Percentiles rank a stretch among this genome's conserved stretches.
phyloP scores from a whole-genome alignment of 2,797 vertebrate genomes.

The Scleropages formosus region DNA sequence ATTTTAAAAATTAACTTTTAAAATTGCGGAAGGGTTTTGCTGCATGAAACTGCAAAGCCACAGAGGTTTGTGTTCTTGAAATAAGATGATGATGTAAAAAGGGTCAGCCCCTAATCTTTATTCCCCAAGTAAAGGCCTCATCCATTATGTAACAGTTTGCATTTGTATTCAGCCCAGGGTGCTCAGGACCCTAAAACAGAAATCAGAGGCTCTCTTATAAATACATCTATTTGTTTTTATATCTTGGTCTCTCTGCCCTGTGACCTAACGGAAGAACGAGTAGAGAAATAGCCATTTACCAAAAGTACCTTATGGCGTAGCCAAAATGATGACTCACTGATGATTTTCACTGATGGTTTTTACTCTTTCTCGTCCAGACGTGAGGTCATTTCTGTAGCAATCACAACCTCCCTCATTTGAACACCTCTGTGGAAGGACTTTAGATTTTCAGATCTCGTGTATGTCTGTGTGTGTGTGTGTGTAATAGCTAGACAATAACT shows the following conservation, averaged over 20 bases:
- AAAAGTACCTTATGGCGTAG: conserved; percentile 50
- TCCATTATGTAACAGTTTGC: conserved; percentile 77
- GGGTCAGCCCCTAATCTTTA: conserved; percentile 74
- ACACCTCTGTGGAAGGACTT: conserved; percentile 45
- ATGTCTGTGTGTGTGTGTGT: conserved; percentile 31
- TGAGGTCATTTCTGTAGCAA: conserved; percentile 59
- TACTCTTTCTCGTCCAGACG: conserved; percentile 40
- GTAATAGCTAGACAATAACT: conserved; percentile 47
- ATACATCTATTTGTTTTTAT: conserved; percentile 57
- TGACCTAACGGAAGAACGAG: conserved; percentile 38
- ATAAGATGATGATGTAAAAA: conserved; percentile 70
- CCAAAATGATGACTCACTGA: conserved; percentile 46
- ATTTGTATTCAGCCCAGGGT: conserved; percentile 75
- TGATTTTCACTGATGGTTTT: conserved; percentile 38
- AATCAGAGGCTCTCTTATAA: conserved; percentile 55
- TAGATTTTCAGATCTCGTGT: conserved; percentile 55
- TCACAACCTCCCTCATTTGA: conserved; percentile 41
- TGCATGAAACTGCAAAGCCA: conserved; percentile 52
- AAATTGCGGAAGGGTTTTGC: conserved; percentile 38
- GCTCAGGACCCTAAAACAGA: conserved; percentile 58
- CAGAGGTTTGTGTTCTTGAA: conserved; percentile 63
- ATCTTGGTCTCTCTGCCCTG: conserved; percentile 34
- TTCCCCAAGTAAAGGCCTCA: conserved; percentile 71
- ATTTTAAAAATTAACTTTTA: conserved; percentile 45
- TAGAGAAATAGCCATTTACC: conserved; percentile 40